phyloP scores from a whole-genome alignment of 1,140 invertebrate species.

The Acyrthosiphon pisum region DNA sequence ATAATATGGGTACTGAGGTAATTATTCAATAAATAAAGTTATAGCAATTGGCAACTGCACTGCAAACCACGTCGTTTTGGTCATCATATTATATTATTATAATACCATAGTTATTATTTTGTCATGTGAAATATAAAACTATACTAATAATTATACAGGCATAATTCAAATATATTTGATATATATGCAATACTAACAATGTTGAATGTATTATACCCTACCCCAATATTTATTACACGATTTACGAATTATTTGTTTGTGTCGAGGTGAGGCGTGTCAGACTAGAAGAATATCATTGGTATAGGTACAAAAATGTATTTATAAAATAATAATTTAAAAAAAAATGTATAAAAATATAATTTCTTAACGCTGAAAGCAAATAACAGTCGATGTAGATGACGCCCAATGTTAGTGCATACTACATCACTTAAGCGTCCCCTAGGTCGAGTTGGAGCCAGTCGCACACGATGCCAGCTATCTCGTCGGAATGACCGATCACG shows the following conservation, averaged over 20 bases:
- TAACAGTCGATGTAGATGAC: background rate
- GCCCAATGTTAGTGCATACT: background rate
- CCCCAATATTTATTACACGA: background rate
- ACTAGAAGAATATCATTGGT: background rate
- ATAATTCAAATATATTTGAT: too few species aligned
- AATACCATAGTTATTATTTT: background rate
- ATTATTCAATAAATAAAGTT: background rate
- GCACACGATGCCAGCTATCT: conserved; percentile 71
- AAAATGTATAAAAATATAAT: background rate
- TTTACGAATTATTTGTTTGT: background rate
- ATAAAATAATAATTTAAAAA: background rate
- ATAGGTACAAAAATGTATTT: background rate
- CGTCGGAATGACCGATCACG: conserved; percentile 70
- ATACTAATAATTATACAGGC: too few species aligned
- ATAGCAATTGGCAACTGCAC: background rate
- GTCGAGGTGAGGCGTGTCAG: background rate
- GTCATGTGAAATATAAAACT: too few species aligned
- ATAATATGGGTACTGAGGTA: background rate
- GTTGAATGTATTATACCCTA: background rate
- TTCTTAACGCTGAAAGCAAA: background rate
- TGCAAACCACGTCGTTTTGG: background rate
- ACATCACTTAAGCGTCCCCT: background rate
- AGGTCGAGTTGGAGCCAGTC: conserved; percentile 65
- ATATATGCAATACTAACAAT: background rate
- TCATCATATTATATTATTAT: background rate